A percentile compares a stretch with the other conserved stretches of the same genome.
These are phyloP conservation scores for Chaetogeoica ovagalla DNA, from an alignment of 2,888 invertebrate species.

Conservation along the genomic window DNA sequence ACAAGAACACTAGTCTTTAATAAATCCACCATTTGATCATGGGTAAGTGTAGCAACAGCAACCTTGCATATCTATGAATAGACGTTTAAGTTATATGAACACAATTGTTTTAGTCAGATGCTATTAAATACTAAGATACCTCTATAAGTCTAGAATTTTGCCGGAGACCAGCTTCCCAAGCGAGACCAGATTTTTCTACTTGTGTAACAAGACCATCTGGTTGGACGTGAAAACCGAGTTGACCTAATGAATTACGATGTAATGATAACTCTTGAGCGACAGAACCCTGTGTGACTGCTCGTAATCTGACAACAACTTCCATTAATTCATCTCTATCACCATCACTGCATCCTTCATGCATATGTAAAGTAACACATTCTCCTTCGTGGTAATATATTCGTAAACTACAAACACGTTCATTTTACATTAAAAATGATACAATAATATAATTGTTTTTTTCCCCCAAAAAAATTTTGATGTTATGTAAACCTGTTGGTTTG, in stretches of 20 bases:
- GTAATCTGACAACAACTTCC: slow-evolving; percentile 79
- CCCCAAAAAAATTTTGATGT: background rate
- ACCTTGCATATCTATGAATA: slow-evolving; percentile 73
- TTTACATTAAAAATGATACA: background rate
- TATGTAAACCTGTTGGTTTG: slow-evolving; percentile 63
- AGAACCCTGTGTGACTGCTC: slow-evolving; percentile 77
- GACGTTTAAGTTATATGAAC: background rate
- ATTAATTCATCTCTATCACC: slow-evolving; percentile 71
- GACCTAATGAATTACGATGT: slow-evolving; percentile 78
- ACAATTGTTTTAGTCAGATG: background rate
- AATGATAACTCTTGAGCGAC: slow-evolving; percentile 79
- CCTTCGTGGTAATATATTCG: slow-evolving; percentile 91
- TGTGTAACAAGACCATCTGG: slow-evolving; percentile 92
- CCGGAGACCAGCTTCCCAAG: slow-evolving; percentile 81
- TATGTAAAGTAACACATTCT: slow-evolving; percentile 83
- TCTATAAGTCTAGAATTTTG: slow-evolving; percentile 90
- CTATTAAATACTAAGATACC: slow-evolving; percentile 57
- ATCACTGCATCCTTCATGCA: slow-evolving; percentile 64
- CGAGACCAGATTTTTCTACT: slow-evolving; percentile 75
- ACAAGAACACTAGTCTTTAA: slow-evolving; percentile 87
- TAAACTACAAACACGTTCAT: slow-evolving; percentile 63
- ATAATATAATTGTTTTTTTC: background rate
- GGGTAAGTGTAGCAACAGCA: slow-evolving; percentile 83
- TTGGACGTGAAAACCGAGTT: slow-evolving; percentile 85
- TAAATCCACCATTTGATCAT: slow-evolving; percentile 91